Evolutionary conservation across 1,140 invertebrate species (phyloP).

Genomic region (Hycleus cichorii): DNA sequence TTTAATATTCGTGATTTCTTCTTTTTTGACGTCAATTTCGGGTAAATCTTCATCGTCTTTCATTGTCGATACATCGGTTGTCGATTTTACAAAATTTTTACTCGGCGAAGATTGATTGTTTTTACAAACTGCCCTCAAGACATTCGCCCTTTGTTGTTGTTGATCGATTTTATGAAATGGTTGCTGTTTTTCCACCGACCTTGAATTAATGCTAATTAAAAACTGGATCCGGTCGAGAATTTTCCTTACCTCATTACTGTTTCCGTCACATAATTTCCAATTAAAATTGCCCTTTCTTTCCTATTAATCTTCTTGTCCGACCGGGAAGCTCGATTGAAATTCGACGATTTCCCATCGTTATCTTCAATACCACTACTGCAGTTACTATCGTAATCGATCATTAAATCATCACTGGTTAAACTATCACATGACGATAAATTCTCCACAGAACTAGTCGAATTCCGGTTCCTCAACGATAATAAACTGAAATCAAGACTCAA

Average conservation of each 20-base stretch:
- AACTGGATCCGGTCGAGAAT: slow-evolving; percentile 23
- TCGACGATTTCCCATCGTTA: slow-evolving; percentile 43
- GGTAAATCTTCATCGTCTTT: slow-evolving; percentile 50
- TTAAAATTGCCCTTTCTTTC: too few relatives aligned
- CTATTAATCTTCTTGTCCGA: too few relatives aligned
- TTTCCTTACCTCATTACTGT: too few relatives aligned
- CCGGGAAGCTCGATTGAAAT: too few relatives aligned
- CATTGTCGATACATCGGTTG: slow-evolving; percentile 20
- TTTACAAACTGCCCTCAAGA: too few relatives aligned
- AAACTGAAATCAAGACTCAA: slow-evolving; percentile 34
- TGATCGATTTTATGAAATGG: not conserved
- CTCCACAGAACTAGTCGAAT: slow-evolving; percentile 45
- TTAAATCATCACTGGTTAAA: slow-evolving; percentile 73
- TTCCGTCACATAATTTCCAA: too few relatives aligned
- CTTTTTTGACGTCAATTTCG: slow-evolving; percentile 57
- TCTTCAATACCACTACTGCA: slow-evolving; percentile 62
- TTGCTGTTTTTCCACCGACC: not conserved
- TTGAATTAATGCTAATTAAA: slow-evolving; percentile 30
- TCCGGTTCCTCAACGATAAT: slow-evolving; percentile 31
- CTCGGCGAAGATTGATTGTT: slow-evolving; percentile 23
- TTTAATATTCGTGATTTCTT: slow-evolving; percentile 72
- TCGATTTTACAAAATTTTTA: slow-evolving; percentile 35
- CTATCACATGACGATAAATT: slow-evolving; percentile 71
- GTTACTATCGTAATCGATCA: slow-evolving; percentile 72
- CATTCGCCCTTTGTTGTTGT: slow-evolving; percentile 1